phyloP scores from a whole-genome alignment of 2,888 invertebrate genomes.

The Sceliomorpha sp. region DNA sequence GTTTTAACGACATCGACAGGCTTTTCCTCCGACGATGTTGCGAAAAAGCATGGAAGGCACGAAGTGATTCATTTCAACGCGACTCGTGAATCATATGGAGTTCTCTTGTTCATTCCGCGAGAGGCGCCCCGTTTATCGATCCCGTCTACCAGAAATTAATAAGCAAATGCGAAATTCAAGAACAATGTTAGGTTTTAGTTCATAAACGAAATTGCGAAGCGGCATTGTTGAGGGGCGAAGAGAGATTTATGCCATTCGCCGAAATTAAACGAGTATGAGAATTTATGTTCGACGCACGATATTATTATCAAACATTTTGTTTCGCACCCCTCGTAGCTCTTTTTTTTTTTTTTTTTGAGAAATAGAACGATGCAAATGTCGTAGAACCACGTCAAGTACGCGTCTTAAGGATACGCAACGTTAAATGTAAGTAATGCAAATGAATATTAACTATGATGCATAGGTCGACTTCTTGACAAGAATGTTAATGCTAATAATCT shows the following conservation, averaged over 20 bases:
- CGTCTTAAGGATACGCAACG: too few relatives aligned
- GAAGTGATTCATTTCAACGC: constrained; percentile 22
- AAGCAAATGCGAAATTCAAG: constrained; percentile 54
- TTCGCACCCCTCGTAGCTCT: too few relatives aligned
- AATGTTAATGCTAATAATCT: constrained; percentile 64
- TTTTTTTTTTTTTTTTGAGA: too few relatives aligned
- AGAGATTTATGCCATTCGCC: constrained; percentile 4
- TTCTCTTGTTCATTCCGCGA: constrained; percentile 40
- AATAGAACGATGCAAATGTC: too few relatives aligned
- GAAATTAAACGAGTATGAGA: constrained; percentile 13
- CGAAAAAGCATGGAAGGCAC: constrained; percentile 8
- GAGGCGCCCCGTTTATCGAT: constrained; percentile 38
- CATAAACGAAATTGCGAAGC: constrained; percentile 10
- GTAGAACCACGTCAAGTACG: too few relatives aligned
- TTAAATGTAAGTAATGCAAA: too few relatives aligned
- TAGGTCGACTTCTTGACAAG: constrained; percentile 47
- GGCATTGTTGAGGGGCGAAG: constrained; percentile 16
- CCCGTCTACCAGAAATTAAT: constrained; percentile 49
- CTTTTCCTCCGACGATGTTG: constrained; percentile 10
- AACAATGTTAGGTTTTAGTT: constrained; percentile 40
- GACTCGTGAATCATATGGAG: constrained; percentile 26
- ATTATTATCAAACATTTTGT: neutral
- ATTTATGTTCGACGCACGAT: constrained; percentile 7
- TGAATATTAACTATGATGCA: neutral
- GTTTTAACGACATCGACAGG: constrained; percentile 9